Evolutionary conservation across 1,140 invertebrate genomes (phyloP), one percentile per base, ranked within the genome.

Genomic region (Cydia fagiglandana): DNA sequence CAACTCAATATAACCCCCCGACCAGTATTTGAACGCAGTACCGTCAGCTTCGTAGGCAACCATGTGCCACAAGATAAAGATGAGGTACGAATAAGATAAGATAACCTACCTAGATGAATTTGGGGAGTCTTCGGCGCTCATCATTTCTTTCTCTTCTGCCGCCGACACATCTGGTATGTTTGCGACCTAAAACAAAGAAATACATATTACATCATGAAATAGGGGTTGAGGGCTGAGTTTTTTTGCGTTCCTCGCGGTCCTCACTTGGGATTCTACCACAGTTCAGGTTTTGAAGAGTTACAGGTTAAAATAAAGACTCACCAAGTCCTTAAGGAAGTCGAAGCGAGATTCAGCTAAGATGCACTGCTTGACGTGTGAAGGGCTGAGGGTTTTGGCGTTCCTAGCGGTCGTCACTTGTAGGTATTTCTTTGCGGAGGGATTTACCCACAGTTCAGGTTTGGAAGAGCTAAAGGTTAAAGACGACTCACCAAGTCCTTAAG

Each of bases 311-410:
- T n/a, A n/a, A n/a, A n/a, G n/a, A n/a, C n/a, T n/a, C n/a, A n/a
- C n/a, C n/a, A n/a, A n/a, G n/a, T n/a, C n/a, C n/a, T n/a, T n/a
- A n/a, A n/a, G n/a, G n/a, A n/a, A n/a, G n/a, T n/a, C n/a, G n/a
- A n/a, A n/a, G n/a, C n/a, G n/a, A n/a, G n/a, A n/a, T n/a, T n/a
- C n/a, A n/a, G n/a, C n/a, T n/a, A n/a, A n/a, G n/a, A n/a, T n/a
- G n/a, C n/a, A n/a, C n/a, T n/a, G n/a, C 90, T 99, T 99, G 95
- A 99, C 96, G 89, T 99, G 98, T 75, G 97, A 97, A 70, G 98
- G 96, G 84, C 97, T 98, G 20, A 99, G 93, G 7, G 98, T 99
- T 93, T 98, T 98, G 6, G 98, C 98, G 94, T 98, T 98, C 86
- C 97, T 95, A 1, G 15, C 41, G 9, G 41, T 12, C 41, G 2